phyloP scores from a whole-genome alignment of 2,797 vertebrate genomes.

The Sebastes aleutianus region DNA sequence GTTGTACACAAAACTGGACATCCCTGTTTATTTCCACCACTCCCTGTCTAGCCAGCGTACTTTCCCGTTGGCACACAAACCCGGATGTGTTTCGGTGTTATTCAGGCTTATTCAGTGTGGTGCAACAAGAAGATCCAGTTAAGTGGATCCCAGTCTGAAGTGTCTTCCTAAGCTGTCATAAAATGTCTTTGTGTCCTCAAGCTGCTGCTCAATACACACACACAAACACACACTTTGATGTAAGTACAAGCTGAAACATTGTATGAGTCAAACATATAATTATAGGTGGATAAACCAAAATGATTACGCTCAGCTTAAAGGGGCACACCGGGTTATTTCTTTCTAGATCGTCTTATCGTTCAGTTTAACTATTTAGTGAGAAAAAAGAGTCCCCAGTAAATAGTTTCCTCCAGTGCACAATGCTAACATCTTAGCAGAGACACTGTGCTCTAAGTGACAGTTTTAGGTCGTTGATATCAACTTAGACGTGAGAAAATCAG shows the following conservation, averaged over 20 bases:
- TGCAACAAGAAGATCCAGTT: background rate
- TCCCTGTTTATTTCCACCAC: background rate
- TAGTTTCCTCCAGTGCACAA: background rate
- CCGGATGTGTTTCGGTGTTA: constrained; percentile 4
- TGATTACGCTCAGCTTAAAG: constrained; percentile 7
- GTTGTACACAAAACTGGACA: background rate
- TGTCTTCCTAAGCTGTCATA: constrained; percentile 36
- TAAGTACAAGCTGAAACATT: background rate
- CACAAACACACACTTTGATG: background rate
- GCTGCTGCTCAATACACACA: background rate
- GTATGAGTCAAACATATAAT: constrained; percentile 31
- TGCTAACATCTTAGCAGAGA: background rate
- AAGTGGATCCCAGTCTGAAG: constrained; percentile 36
- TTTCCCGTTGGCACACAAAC: background rate
- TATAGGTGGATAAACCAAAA: constrained; percentile 7
- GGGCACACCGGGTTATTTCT: background rate
- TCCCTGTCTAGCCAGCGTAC: background rate
- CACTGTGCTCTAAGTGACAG: background rate
- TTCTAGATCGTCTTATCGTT: background rate
- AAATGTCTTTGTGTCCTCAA: constrained; percentile 26
- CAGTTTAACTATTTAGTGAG: background rate
- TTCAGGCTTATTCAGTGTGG: background rate
- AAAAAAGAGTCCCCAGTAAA: background rate
- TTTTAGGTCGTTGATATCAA: background rate
- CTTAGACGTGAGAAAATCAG: background rate